These are phyloP conservation scores for Tangara arthus DNA, from an alignment of 2,797 vertebrate genomes.

Conservation along the genomic window DNA sequence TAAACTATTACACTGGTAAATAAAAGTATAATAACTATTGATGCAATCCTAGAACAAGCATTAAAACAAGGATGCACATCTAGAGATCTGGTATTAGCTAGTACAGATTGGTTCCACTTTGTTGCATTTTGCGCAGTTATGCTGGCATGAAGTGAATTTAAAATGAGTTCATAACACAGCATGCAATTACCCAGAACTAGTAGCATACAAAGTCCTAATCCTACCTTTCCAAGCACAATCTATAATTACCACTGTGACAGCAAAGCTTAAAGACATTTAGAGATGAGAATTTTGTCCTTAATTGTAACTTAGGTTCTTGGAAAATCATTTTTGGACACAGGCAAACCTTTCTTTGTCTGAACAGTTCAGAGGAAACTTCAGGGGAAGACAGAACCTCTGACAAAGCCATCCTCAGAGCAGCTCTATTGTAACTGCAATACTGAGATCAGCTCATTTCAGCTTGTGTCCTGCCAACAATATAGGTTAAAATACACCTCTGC, in stretches of 20 bases:
- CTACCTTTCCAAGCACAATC: neutral
- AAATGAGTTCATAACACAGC: neutral
- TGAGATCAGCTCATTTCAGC: neutral
- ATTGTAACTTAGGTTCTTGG: neutral
- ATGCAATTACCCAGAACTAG: neutral
- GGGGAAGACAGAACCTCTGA: neutral
- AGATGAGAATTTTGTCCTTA: neutral
- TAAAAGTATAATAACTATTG: neutral
- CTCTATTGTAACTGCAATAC: neutral
- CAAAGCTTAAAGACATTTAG: neutral
- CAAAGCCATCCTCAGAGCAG: neutral
- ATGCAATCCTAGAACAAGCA: neutral
- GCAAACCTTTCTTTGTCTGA: neutral
- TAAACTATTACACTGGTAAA: neutral
- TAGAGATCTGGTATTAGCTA: neutral
- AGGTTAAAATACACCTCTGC: neutral
- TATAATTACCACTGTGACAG: neutral
- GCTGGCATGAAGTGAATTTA: neutral
- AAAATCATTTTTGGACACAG: neutral
- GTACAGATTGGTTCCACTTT: neutral
- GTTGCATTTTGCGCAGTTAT: neutral
- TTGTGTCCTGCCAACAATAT: neutral
- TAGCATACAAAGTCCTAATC: neutral
- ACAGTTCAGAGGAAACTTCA: neutral
- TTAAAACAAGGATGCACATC: neutral